These are phyloP conservation scores for Chrysomallon squamiferum DNA, from an alignment of 1,140 invertebrate genomes.

Conservation along the genomic window DNA sequence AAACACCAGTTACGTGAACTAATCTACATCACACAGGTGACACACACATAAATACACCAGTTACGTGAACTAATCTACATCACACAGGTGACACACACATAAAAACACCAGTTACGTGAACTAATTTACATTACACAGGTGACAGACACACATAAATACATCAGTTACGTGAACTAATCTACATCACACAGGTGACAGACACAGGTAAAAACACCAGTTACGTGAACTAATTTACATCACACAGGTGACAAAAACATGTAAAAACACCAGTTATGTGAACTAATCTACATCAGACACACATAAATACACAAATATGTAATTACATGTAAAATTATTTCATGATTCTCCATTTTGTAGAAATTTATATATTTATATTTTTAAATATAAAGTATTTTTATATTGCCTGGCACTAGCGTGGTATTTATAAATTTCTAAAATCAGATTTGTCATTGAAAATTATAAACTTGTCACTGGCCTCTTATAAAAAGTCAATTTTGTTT, in stretches of 20 bases:
- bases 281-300: not conserved
- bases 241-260: not conserved
- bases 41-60: not conserved
- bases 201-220: conserved; percentile 38
- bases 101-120: not conserved
- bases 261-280: not conserved
- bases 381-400: too few relatives aligned
- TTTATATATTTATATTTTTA: too few relatives aligned
- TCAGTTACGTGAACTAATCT: conserved; percentile 62
- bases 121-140: not conserved
- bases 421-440: too few relatives aligned
- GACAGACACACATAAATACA: conserved; percentile 50
- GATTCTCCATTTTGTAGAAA: too few relatives aligned
- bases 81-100: not conserved
- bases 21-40: not conserved
- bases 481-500: too few relatives aligned
- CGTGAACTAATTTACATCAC: too few relatives aligned
- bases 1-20: not conserved
- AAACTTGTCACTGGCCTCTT: not conserved
- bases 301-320: too few relatives aligned
- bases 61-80: not conserved
- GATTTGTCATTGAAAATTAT: too few relatives aligned
- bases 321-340: too few relatives aligned
- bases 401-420: too few relatives aligned
- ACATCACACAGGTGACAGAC: too few relatives aligned